Evolutionary conservation across 2,888 invertebrate genomes (phyloP), one percentile per base, ranked within the genome.

Genomic region (Schizotus pectinicornis): DNA sequence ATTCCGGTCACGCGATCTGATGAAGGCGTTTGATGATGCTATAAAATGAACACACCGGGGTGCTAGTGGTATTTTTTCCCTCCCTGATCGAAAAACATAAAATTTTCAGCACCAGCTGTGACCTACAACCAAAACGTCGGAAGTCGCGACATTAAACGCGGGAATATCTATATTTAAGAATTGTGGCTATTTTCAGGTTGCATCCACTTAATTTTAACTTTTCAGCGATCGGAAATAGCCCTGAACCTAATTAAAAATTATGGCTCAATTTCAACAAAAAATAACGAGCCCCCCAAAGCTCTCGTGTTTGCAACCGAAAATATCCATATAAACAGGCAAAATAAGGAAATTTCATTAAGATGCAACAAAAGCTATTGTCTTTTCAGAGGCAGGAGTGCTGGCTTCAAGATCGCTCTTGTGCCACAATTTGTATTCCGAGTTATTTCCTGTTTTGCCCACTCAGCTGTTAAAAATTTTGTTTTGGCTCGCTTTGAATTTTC

Each of bases 21-120:
- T 64, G 66, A 66, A 66, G 66, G 64, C 64, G 56, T 62, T 67
- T 67, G 63, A 65, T 62, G 62, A 64, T 61, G 64, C 65, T 49
- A 65, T 67, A 67, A 65, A 67, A 56, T 51, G 50, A 51, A 46
- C 56, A 56, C 56, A 50, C 56, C 35, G 43, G 49, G 49, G 56
- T 56, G 48, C 41, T 39, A 46, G 32, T 37, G 43, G 42, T 43
- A 43, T 32, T 50, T 41, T 22, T 39, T 22, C 41, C 41, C 31
- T 8, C 9, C 32, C 14, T 32, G 45, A 46, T 53, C 53, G 53
- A 39, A 46, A 53, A 45, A 30, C 45, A 45, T 38, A 35, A 53
- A 53, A 46, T 46, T 53, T 53, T 45, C 46, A 53, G 12, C 35
- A 43, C 14, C 53, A 53, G 35, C 46, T 53, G 53, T 31, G 53